A percentile compares a stretch with the other conserved stretches of the same genome.
These are phyloP conservation scores for Sander lucioperca DNA, from an alignment of 2,113 vertebrate genomes.

Conservation along the genomic window DNA sequence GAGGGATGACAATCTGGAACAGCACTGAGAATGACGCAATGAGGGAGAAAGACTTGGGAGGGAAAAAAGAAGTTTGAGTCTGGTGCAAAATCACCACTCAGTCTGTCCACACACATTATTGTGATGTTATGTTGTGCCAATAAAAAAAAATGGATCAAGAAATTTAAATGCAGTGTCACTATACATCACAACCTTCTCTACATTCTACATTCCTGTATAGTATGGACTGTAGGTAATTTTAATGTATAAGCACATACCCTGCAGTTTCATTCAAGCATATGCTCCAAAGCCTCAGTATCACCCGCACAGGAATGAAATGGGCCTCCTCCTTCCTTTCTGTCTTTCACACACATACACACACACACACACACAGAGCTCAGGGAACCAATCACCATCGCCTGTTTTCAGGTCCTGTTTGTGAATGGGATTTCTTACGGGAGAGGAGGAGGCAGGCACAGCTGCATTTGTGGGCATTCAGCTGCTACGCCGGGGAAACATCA, in stretches of 20 bases:
- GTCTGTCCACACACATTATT: slow-evolving; percentile 27
- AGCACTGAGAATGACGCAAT: slow-evolving; percentile 49
- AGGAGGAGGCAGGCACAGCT: slow-evolving; percentile 53
- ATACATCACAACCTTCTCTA: neutral
- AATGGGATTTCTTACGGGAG: slow-evolving; percentile 77
- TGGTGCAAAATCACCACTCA: slow-evolving; percentile 27
- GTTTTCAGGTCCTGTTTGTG: slow-evolving; percentile 78
- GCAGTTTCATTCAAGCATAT: slow-evolving; percentile 55
- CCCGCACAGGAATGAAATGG: slow-evolving; percentile 29
- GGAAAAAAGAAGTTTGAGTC: slow-evolving; percentile 12
- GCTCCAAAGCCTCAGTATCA: slow-evolving; percentile 46
- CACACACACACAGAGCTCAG: slow-evolving; percentile 59
- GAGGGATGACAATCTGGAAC: slow-evolving; percentile 44
- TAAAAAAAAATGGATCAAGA: neutral
- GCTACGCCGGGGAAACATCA: slow-evolving; percentile 24
- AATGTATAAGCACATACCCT: slow-evolving; percentile 18
- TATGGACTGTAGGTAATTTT: neutral
- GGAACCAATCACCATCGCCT: slow-evolving; percentile 73
- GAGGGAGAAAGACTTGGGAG: slow-evolving; percentile 32
- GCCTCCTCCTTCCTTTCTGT: slow-evolving; percentile 8
- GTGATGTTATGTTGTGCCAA: neutral
- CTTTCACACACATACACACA: slow-evolving; percentile 38
- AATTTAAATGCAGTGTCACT: slow-evolving; percentile 11
- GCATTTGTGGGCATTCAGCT: slow-evolving; percentile 59
- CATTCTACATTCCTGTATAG: slow-evolving; percentile 25